Percentiles rank a stretch among this genome's conserved stretches.
phyloP scores from a whole-genome alignment of 2,888 invertebrate genomes.

The Sphaerophoria rueppellii region DNA sequence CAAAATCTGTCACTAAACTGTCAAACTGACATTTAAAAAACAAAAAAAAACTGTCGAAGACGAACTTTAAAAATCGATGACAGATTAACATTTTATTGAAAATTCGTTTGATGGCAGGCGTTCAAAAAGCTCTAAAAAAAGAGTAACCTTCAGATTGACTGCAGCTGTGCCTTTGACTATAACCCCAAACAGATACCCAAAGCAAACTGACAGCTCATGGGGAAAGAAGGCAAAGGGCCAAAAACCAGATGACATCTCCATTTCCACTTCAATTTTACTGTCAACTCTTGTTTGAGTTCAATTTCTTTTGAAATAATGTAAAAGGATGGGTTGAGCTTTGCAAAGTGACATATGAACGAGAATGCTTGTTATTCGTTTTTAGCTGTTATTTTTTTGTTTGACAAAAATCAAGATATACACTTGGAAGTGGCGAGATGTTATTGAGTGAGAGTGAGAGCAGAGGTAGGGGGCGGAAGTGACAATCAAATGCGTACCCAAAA shows the following conservation, averaged over 20 bases:
- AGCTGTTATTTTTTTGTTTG: constrained; percentile 13
- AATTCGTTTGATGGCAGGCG: too few relatives aligned
- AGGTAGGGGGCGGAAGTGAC: constrained; percentile 12
- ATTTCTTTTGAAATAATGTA: constrained; percentile 75
- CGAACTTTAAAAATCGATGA: too few relatives aligned
- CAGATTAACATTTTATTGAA: too few relatives aligned
- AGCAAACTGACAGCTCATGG: constrained; percentile 19
- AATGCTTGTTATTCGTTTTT: constrained; percentile 34
- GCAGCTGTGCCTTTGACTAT: not conserved
- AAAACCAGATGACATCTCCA: constrained; percentile 78
- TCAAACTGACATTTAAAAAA: too few relatives aligned
- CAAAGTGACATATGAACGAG: constrained; percentile 34
- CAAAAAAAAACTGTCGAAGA: too few relatives aligned
- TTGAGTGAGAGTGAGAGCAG: not conserved
- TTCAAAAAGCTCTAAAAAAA: too few relatives aligned
- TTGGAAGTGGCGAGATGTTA: constrained; percentile 24
- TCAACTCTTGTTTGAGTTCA: constrained; percentile 81
- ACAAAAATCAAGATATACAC: constrained; percentile 2
- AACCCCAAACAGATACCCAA: constrained; percentile 4
- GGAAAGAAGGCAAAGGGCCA: constrained; percentile 73
- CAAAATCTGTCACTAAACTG: too few relatives aligned
- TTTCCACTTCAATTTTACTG: constrained; percentile 82
- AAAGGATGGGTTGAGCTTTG: constrained; percentile 52
- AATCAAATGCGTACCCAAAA: constrained; percentile 32
- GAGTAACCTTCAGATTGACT: not conserved